Base-by-base conservation (phyloP, 2,797 vertebrate species). In the Moxostoma hubbsi region DNA sequence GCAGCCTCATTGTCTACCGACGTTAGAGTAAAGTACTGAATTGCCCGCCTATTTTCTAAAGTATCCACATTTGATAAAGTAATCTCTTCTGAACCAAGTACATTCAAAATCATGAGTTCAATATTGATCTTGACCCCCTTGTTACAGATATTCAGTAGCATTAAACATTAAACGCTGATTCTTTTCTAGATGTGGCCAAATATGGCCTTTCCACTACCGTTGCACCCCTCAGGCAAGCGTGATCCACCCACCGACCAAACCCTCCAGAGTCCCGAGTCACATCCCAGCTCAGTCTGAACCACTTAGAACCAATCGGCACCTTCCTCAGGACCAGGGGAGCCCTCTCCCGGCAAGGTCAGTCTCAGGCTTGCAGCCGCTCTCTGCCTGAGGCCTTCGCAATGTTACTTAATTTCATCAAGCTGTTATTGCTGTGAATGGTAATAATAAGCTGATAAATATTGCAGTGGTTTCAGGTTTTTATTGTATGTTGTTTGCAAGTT, bases 1-100 rank as follows among this genome's bases (percentile, higher is more conserved):
- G 77, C 77, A 73, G 69, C 18, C 46, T 62, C 24, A 79, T 79
- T 79, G 77, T 79, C 69, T 79, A 53, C 61, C 58, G 13, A 45
- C 69, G 13, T 58, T 73, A 24, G 11, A 18, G 77, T 65, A 73
- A 66, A 79, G 70, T 58, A 54, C 46, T 16, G 62, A 79, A 73
- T 50, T 36, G 46, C 53, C 13, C 24, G 7, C 13, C 54, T 58
- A 65, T 79, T 57, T 73, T 79, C 45, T 65, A 64, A 73, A 72
- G 0, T 50, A 57, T 36, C 71, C 63, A 64, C 53, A 58, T 79
- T 55, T 79, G 61, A 79, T 72, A 55, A 96, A 96, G 96, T 97
- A 95, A 95, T 95, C 93, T 59, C n/a, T 79, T 13, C 46, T 46
- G 7, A 50, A 15, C 0, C 9, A 7, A 57, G 59, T 73, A 49